Evolutionary conservation across 2,797 vertebrate genomes (phyloP).

Genomic region (Falco novaeseelandiae): DNA sequence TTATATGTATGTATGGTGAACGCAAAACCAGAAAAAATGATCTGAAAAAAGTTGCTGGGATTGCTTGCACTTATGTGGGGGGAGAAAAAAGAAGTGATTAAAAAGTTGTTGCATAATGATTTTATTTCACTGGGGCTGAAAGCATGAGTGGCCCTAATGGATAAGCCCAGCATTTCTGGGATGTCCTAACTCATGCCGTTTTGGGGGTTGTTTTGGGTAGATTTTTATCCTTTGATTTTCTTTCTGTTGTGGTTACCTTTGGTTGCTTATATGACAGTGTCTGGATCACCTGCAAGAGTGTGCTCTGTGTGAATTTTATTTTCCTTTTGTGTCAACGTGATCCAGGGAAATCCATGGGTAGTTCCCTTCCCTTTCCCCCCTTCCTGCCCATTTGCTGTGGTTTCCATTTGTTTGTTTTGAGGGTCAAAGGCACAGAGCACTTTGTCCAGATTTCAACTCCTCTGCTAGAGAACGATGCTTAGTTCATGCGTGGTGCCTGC

Average conservation of each 20-base stretch:
- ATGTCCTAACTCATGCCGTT: not conserved
- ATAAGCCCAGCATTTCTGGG: not conserved
- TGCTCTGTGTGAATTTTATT: not conserved
- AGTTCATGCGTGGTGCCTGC: not conserved
- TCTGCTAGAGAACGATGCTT: not conserved
- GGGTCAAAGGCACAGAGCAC: slow-evolving; percentile 45
- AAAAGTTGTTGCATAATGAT: not conserved
- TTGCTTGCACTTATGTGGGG: not conserved
- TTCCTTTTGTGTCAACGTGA: not conserved
- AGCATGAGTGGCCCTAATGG: not conserved
- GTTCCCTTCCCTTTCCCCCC: not conserved
- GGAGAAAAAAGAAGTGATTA: not conserved
- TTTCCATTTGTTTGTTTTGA: slow-evolving; percentile 32
- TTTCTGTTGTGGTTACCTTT: slow-evolving; percentile 25
- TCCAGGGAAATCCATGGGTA: not conserved
- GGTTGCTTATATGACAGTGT: not conserved
- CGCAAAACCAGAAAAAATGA: not conserved
- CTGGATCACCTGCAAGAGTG: slow-evolving; percentile 1
- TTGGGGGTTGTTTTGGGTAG: not conserved
- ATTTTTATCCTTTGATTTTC: not conserved
- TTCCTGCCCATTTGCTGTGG: slow-evolving; percentile 1
- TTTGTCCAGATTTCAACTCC: slow-evolving; percentile 22
- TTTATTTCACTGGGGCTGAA: not conserved
- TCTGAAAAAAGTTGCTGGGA: not conserved
- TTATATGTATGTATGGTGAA: slow-evolving; percentile 23